Percentiles rank a stretch among this genome's conserved stretches.
Evolutionary conservation across 2,888 invertebrate species (phyloP).

Genomic region (Bellardia pandia): DNA sequence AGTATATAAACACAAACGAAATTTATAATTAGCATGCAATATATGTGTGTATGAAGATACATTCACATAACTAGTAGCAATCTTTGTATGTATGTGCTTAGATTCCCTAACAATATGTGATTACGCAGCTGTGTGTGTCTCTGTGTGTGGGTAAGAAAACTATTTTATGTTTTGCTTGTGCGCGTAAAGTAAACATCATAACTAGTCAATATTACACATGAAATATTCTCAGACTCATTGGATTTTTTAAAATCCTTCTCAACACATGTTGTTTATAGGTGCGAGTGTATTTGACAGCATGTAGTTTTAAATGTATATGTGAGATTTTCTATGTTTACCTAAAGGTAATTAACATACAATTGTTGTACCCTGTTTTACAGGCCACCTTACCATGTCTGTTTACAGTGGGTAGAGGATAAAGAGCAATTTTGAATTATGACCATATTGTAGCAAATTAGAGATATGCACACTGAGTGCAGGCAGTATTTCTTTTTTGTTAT

Average conservation of each 20-base stretch:
- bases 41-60: neutral
- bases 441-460: too few relatives aligned
- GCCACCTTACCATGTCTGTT: too few relatives aligned
- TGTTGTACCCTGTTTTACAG: too few relatives aligned
- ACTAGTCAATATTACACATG: neutral
- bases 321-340: neutral
- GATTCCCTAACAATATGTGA: neutral
- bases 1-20: neutral
- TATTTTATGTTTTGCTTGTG: neutral
- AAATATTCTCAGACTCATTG: too few relatives aligned
- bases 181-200: neutral
- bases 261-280: too few relatives aligned
- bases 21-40: conserved; percentile 32
- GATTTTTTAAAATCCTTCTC: too few relatives aligned
- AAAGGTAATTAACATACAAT: neutral
- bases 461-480: too few relatives aligned
- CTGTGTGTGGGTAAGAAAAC: neutral
- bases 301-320: neutral
- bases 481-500: too few relatives aligned
- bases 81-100: neutral
- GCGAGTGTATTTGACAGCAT: neutral
- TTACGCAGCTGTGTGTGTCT: neutral
- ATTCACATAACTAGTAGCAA: neutral
- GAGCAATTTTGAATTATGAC: too few relatives aligned
- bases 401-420: too few relatives aligned